Percentiles rank a stretch among this genome's conserved stretches.
Evolutionary conservation across 2,797 vertebrate species (phyloP).

Genomic region (Morelia viridis): DNA sequence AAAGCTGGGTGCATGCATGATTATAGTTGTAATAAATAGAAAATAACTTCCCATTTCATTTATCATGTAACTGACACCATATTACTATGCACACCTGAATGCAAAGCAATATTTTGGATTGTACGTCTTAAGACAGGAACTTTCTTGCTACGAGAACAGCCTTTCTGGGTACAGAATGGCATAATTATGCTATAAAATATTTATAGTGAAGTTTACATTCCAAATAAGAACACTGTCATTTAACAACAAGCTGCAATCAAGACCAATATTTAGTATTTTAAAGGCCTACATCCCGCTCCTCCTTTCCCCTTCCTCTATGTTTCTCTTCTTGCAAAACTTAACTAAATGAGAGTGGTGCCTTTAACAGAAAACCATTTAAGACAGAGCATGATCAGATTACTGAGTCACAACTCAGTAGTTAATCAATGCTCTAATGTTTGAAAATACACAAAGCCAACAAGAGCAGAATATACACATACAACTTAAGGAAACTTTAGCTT

Average conservation of each 20-base stretch:
- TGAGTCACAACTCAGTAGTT: neutral
- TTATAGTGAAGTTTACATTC: neutral
- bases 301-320: neutral
- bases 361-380: neutral
- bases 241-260: neutral
- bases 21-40: neutral
- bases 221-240: neutral
- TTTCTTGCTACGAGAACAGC: neutral
- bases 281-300: neutral
- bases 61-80: neutral
- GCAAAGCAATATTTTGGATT: neutral
- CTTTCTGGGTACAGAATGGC: neutral
- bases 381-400: neutral
- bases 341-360: neutral
- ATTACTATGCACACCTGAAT: neutral
- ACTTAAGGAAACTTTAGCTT: neutral
- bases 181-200: neutral
- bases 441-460: neutral
- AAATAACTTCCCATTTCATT: neutral
- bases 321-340: neutral
- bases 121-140: neutral
- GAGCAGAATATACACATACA: neutral
- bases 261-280: neutral
- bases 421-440: neutral
- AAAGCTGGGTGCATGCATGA: neutral